Conservation (phyloP, 2,113 vertebrate genomes). For the Macrotis lagotis region DNA sequence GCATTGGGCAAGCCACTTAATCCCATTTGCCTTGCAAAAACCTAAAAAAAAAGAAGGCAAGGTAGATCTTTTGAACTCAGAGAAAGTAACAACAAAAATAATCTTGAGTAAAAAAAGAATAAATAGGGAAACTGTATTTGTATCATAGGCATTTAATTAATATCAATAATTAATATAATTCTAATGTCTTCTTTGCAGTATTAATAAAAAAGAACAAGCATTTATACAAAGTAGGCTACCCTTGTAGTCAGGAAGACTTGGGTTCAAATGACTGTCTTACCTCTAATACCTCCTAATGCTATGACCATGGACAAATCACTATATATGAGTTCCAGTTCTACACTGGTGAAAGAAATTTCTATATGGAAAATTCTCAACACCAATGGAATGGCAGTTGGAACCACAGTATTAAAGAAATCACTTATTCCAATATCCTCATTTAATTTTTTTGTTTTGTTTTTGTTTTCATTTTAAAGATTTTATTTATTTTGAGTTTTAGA, state of each 20-base stretch:
- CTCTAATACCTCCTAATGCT: background rate
- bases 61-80: background rate
- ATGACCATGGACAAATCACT: background rate
- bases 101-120: background rate
- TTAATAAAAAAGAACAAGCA: background rate
- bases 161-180: background rate
- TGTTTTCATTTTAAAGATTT: too few relatives aligned
- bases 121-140: background rate
- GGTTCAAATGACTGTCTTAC: background rate
- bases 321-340: too few relatives aligned
- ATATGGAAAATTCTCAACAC: background rate
- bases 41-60: too few relatives aligned
- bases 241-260: background rate
- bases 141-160: background rate
- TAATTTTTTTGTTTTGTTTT: too few relatives aligned
- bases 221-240: background rate
- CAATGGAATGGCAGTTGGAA: background rate
- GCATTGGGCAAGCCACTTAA: too few relatives aligned
- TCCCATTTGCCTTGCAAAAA: too few relatives aligned
- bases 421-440: background rate
- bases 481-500: too few relatives aligned
- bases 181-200: background rate
- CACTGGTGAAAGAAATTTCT: background rate
- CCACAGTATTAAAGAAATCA: background rate
- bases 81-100: background rate